Conservation (phyloP, 2,797 vertebrate species). For the Acanthiza pusilla region DNA sequence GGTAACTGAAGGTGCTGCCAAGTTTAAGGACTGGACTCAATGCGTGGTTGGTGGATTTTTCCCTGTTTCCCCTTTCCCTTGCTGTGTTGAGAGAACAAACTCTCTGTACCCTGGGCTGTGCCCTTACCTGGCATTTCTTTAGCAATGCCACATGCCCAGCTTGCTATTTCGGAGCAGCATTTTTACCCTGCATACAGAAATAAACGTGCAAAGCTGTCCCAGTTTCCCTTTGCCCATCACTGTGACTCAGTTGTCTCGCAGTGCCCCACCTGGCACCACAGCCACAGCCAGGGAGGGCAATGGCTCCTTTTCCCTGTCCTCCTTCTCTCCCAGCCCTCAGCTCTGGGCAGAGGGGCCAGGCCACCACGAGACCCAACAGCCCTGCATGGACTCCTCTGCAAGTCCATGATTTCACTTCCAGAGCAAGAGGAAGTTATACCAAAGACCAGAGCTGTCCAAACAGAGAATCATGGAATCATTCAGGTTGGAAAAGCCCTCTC, state of each 20-base stretch:
- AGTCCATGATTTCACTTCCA: not conserved
- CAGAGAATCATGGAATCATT: not conserved
- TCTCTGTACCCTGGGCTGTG: not conserved
- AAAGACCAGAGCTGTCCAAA: not conserved
- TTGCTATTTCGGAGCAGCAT: not conserved
- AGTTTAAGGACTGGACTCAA: not conserved
- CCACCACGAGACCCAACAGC: not conserved
- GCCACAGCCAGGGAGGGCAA: not conserved
- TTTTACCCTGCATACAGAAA: not conserved
- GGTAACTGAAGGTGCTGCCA: not conserved
- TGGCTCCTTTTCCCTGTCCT: not conserved
- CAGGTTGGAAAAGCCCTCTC: not conserved
- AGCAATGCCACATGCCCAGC: not conserved
- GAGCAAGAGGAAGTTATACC: not conserved
- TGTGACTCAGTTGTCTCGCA: not conserved
- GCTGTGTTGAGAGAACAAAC: not conserved
- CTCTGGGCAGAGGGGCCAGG: not conserved
- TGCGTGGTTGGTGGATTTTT: not conserved
- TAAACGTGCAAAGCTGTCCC: not conserved
- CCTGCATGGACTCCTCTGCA: fast-evolving
- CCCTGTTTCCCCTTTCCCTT: not conserved
- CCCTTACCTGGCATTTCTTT: not conserved
- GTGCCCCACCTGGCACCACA: not conserved
- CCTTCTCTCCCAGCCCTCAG: not conserved
- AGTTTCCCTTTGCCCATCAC: not conserved